Conservation (phyloP, 2,888 invertebrate species). For the Cyaniris semiargus region DNA sequence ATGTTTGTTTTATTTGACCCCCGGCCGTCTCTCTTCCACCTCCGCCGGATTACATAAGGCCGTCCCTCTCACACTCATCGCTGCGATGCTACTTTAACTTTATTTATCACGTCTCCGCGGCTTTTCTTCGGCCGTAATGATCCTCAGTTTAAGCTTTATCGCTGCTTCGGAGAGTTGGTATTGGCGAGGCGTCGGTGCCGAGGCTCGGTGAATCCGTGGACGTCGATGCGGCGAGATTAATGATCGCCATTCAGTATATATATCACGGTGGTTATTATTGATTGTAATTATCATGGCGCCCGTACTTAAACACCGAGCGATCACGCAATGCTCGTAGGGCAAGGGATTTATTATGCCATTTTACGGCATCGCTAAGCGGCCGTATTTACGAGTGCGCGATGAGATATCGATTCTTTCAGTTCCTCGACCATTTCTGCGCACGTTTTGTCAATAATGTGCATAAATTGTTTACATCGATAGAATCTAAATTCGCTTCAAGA, state of each 20-base stretch:
- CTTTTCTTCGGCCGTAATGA: slow-evolving; percentile 44
- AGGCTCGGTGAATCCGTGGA: slow-evolving; percentile 36
- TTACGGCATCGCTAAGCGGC: slow-evolving; percentile 44
- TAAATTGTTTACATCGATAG: neutral
- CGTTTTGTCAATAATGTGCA: slow-evolving; percentile 2
- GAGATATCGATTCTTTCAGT: slow-evolving; percentile 40
- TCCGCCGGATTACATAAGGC: slow-evolving; percentile 7
- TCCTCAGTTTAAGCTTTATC: slow-evolving; percentile 39
- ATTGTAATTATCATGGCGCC: slow-evolving; percentile 74
- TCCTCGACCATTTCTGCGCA: slow-evolving; percentile 30
- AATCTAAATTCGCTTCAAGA: neutral
- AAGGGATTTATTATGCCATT: slow-evolving; percentile 54
- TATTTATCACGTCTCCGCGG: slow-evolving; percentile 61
- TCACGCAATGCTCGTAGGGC: slow-evolving; percentile 58
- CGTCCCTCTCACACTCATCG: slow-evolving; percentile 45
- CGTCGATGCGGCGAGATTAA: slow-evolving; percentile 53
- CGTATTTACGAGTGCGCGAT: slow-evolving; percentile 41
- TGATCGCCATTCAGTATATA: slow-evolving; percentile 60
- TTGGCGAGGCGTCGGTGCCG: slow-evolving; percentile 34
- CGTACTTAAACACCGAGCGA: slow-evolving; percentile 60
- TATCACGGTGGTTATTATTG: slow-evolving; percentile 57
- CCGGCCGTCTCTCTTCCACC: slow-evolving; percentile 39
- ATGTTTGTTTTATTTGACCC: slow-evolving; percentile 67
- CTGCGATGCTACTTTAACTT: slow-evolving; percentile 59
- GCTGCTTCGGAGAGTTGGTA: slow-evolving; percentile 31